Conservation (phyloP, 2,113 vertebrate genomes). For the Polypterus senegalus region DNA sequence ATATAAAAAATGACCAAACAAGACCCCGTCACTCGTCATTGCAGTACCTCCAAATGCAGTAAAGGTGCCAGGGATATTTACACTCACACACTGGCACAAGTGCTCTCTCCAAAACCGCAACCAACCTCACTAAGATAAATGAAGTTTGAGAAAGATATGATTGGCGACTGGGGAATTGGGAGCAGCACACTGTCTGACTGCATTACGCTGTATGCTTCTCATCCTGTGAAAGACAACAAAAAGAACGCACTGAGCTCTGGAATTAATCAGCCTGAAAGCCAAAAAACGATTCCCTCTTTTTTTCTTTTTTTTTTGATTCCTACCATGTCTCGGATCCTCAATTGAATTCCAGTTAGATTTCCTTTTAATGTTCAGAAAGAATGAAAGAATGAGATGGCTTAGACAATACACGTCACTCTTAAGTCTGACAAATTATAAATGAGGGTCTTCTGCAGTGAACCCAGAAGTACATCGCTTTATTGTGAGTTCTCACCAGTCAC, state of each 20-base stretch:
- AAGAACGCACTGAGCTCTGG: slow-evolving; percentile 21
- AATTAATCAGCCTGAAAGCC: slow-evolving; percentile 36
- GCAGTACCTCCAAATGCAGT: slow-evolving; percentile 19
- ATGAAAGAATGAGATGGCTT: slow-evolving; percentile 26
- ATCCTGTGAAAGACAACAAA: slow-evolving; percentile 19
- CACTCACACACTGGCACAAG: slow-evolving; percentile 21
- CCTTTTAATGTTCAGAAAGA: slow-evolving; percentile 33
- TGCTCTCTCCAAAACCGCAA: slow-evolving; percentile 22
- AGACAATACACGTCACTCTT: slow-evolving; percentile 33
- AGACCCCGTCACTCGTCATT: slow-evolving; percentile 10
- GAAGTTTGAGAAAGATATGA: slow-evolving; percentile 25
- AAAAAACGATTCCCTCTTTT: slow-evolving; percentile 27
- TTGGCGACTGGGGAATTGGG: slow-evolving; percentile 24
- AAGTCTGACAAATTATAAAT: slow-evolving; percentile 35
- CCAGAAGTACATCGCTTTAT: slow-evolving; percentile 22
- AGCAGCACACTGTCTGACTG: slow-evolving; percentile 10
- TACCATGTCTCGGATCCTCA: slow-evolving; percentile 25
- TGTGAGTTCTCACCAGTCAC: slow-evolving; percentile 23
- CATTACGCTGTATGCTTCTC: slow-evolving; percentile 21
- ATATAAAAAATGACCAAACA: too few species aligned
- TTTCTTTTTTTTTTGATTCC: slow-evolving; percentile 19
- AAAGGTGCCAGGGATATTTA: slow-evolving; percentile 12
- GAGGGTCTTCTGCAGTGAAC: slow-evolving; percentile 23
- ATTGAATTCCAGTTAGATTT: slow-evolving; percentile 37
- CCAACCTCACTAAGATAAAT: slow-evolving; percentile 21